phyloP scores from a whole-genome alignment of 2,888 invertebrate species.

The Uloborus plumipes region DNA sequence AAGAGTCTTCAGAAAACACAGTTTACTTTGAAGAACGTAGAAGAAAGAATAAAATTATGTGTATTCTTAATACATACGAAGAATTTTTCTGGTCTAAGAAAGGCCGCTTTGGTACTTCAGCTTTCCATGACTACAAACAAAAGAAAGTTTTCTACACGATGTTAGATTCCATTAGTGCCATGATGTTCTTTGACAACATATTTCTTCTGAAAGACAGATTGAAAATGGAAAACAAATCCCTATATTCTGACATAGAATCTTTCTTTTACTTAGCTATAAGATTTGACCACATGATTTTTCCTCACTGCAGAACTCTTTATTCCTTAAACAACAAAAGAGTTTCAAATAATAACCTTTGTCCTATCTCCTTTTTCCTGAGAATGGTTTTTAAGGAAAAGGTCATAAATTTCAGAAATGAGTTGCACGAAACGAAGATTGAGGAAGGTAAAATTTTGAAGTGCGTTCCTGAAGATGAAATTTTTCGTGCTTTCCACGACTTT shows the following conservation, averaged over 20 bases:
- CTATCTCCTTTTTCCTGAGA: too few species aligned
- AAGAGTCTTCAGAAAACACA: background rate
- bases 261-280: background rate
- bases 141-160: conserved; percentile 21
- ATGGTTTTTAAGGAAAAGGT: background rate
- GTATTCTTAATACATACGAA: background rate
- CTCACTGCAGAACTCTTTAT: too few species aligned
- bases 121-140: conserved; percentile 3
- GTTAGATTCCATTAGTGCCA: conserved; percentile 10
- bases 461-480: background rate
- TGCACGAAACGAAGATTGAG: background rate
- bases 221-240: background rate
- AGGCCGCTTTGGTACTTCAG: too few species aligned
- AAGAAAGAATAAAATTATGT: background rate
- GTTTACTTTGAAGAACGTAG: background rate
- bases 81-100: background rate
- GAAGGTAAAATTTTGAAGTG: background rate
- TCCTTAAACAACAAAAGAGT: too few species aligned
- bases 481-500: conserved; percentile 6
- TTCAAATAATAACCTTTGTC: too few species aligned
- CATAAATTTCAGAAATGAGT: background rate
- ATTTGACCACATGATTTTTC: too few species aligned
- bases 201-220: conserved; percentile 26
- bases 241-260: background rate
- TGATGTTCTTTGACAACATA: conserved; percentile 32